Conservation (phyloP, 2,797 vertebrate genomes). For the Coreius guichenoti region DNA sequence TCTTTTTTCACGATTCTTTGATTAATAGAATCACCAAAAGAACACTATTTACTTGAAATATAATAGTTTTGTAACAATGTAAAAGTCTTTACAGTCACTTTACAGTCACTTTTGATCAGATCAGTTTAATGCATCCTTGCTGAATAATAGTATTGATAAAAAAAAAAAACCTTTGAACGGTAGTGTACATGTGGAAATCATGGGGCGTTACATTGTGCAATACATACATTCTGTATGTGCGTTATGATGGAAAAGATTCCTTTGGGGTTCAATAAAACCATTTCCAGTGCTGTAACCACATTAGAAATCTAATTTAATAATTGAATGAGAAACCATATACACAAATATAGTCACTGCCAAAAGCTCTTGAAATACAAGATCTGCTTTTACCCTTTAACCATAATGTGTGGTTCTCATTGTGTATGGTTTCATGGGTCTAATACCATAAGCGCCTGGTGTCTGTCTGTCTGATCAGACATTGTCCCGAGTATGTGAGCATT, state of each 20-base stretch:
- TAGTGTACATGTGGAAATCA: not conserved
- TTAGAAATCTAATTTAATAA: constrained; percentile 14
- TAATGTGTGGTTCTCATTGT: constrained; percentile 24
- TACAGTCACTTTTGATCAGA: not conserved
- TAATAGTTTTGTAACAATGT: not conserved
- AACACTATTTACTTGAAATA: not conserved
- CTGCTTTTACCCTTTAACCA: constrained; percentile 17
- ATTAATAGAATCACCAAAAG: not conserved
- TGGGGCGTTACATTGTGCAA: not conserved
- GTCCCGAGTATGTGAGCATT: not conserved
- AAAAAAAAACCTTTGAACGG: not conserved
- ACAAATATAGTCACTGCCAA: constrained; percentile 22
- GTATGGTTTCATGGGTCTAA: constrained; percentile 15
- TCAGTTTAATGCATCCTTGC: not conserved
- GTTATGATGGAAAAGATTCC: not conserved
- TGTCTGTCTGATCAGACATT: constrained; percentile 13
- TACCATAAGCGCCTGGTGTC: constrained; percentile 16
- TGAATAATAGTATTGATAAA: not conserved
- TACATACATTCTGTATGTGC: not conserved
- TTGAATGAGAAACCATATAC: constrained; percentile 24
- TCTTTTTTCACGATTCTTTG: not conserved
- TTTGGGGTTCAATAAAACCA: constrained; percentile 24
- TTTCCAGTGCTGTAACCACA: constrained; percentile 17
- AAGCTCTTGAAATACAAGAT: constrained; percentile 6
- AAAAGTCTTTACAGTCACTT: not conserved